phyloP scores from a whole-genome alignment of 2,888 invertebrate species.

The Pemphredon lugubris region DNA sequence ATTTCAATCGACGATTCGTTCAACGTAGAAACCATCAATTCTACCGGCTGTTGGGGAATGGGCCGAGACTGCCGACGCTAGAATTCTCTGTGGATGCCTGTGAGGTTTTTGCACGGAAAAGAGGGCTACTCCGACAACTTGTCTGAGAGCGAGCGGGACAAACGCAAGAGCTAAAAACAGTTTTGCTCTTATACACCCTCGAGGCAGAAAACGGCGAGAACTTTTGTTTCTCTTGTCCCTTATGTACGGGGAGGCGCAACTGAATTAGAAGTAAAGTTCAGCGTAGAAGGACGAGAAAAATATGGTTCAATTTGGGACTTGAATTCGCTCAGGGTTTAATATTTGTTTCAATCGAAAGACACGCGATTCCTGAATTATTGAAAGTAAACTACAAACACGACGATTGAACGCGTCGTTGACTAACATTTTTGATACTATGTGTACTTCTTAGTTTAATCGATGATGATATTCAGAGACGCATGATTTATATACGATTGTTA shows the following conservation, averaged over 20 bases:
- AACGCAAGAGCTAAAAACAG: conserved; percentile 17
- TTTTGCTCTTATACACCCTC: conserved; percentile 10
- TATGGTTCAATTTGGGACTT: no score
- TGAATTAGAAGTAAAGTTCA: no score
- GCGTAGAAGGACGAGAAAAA: neutral
- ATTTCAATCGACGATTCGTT: conserved; percentile 11
- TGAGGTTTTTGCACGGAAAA: conserved; percentile 38
- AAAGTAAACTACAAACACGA: no score
- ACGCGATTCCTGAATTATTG: no score
- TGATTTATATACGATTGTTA: no score
- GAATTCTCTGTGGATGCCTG: conserved; percentile 8
- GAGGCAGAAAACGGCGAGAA: neutral
- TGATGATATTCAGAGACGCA: no score
- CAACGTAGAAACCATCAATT: neutral
- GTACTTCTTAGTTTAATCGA: no score
- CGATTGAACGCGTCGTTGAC: no score
- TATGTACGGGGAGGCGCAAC: no score
- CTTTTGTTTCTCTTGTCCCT: conserved; percentile 3
- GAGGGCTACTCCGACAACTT: conserved; percentile 34
- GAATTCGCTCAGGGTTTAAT: no score
- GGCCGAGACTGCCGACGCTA: neutral
- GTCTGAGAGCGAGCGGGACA: conserved; percentile 27
- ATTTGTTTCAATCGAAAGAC: no score
- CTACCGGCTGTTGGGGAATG: neutral
- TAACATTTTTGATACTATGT: no score